Percentiles rank a stretch among this genome's conserved stretches.
These are phyloP conservation scores for Scomber japonicus DNA, from an alignment of 2,113 vertebrate species.

Conservation along the genomic window DNA sequence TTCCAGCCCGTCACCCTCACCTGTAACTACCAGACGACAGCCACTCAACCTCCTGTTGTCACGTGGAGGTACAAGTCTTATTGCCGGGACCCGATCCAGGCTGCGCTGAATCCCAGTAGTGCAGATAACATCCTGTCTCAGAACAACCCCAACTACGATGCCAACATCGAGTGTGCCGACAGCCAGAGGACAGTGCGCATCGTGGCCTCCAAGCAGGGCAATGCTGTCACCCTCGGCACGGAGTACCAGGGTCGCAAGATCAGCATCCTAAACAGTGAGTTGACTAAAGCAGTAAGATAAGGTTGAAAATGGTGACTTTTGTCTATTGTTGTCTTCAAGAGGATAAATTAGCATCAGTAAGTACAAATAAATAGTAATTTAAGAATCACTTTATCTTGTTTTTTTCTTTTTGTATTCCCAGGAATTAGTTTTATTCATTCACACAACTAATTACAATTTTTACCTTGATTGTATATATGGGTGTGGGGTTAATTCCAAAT, in stretches of 20 bases:
- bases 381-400: too few relatives aligned
- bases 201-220: conserved; percentile 89
- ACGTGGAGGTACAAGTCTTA: conserved; percentile 93
- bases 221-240: conserved; percentile 80
- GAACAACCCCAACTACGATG: conserved; percentile 89
- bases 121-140: conserved; percentile 84
- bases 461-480: too few relatives aligned
- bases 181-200: conserved; percentile 85
- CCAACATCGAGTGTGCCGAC: conserved; percentile 91
- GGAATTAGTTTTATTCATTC: too few relatives aligned
- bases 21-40: conserved; percentile 85
- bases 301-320: too few relatives aligned
- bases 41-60: conserved; percentile 77
- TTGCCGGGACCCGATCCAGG: conserved; percentile 89
- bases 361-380: too few relatives aligned
- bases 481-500: too few relatives aligned
- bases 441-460: too few relatives aligned
- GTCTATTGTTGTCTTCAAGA: too few relatives aligned
- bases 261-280: conserved; percentile 87
- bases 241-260: conserved; percentile 90
- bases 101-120: conserved; percentile 88
- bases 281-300: too few relatives aligned
- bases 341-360: too few relatives aligned
- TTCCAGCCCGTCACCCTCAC: conserved; percentile 90
- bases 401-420: too few relatives aligned